A percentile compares a stretch with the other conserved stretches of the same genome.
Evolutionary conservation across 2,113 vertebrate genomes (phyloP).

Genomic region (Platysternon megacephalum): DNA sequence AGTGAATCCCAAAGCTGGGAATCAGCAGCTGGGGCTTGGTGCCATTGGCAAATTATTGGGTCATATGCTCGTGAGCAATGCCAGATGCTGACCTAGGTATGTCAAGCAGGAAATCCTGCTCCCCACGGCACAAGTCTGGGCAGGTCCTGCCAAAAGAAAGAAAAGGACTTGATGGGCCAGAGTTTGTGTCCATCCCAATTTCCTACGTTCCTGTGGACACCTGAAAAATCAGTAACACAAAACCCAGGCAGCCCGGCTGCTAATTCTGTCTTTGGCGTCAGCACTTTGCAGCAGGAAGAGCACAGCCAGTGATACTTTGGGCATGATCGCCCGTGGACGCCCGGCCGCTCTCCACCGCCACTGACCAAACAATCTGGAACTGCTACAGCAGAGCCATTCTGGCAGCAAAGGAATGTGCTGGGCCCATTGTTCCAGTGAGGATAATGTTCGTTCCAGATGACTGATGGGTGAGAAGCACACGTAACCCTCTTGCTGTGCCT

Average conservation of each 20-base stretch:
- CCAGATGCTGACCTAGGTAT: neutral
- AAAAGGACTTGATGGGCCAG: neutral
- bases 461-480: slow-evolving; percentile 10
- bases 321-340: neutral
- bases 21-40: too few relatives aligned
- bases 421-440: neutral
- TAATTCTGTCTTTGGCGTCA: neutral
- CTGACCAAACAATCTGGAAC: slow-evolving; percentile 16
- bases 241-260: neutral
- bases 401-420: neutral
- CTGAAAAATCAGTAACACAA: neutral
- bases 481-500: neutral
- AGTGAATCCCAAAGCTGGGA: too few relatives aligned
- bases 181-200: neutral
- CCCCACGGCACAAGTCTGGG: rapidly evolving
- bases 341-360: slow-evolving; percentile 23
- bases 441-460: neutral
- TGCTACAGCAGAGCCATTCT: neutral
- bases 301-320: slow-evolving; percentile 28
- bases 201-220: too few relatives aligned
- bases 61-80: too few relatives aligned
- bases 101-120: neutral
- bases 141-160: neutral
- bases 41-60: too few relatives aligned
- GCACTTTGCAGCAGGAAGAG: neutral